phyloP scores from a whole-genome alignment of 2,797 vertebrate genomes.

The Acanthurus tractus region DNA sequence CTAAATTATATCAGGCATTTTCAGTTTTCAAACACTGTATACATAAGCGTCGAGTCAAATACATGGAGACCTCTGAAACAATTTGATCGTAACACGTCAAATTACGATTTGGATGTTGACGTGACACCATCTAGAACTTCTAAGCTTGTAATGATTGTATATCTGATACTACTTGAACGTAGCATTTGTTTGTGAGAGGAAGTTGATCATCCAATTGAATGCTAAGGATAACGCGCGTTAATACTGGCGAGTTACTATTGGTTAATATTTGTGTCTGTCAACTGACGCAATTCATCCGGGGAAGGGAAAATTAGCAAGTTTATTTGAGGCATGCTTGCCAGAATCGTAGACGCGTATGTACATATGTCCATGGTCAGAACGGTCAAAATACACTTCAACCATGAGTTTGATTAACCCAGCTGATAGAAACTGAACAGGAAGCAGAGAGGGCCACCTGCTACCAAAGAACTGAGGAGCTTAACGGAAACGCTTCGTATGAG shows the following conservation, averaged over 20 bases:
- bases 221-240: neutral
- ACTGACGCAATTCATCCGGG: neutral
- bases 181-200: constrained; percentile 29
- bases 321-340: neutral
- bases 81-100: neutral
- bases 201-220: constrained; percentile 40
- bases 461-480: too few species aligned
- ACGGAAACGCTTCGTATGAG: too few species aligned
- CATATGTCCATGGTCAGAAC: too few species aligned
- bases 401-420: too few species aligned
- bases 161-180: accelerated
- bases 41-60: neutral
- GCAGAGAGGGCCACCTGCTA: too few species aligned
- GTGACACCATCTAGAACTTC: neutral
- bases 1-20: neutral
- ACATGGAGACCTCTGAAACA: neutral
- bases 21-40: neutral
- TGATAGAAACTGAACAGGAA: too few species aligned
- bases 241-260: constrained; percentile 27
- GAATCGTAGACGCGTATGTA: too few species aligned
- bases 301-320: neutral
- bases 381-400: too few species aligned
- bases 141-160: neutral
- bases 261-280: constrained; percentile 23
- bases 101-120: neutral